Percentiles rank a stretch among this genome's conserved stretches.
Evolutionary conservation across 1,140 invertebrate genomes (phyloP).

Genomic region (Drosophila saltans): DNA sequence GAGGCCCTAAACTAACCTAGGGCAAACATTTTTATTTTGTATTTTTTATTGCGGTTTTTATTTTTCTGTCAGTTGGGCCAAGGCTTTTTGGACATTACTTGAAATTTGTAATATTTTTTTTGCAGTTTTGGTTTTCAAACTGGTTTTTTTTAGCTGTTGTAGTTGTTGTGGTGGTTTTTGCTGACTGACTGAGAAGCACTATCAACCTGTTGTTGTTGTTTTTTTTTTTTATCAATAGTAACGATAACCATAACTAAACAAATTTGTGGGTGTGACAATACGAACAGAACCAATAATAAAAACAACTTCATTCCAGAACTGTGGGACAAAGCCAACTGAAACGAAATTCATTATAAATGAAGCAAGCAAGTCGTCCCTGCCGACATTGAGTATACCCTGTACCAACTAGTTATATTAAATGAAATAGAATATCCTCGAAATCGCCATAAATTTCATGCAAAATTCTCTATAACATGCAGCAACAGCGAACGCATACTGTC

Average conservation of each 20-base stretch:
- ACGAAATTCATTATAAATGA: too few relatives aligned
- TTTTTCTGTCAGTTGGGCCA: conserved; percentile 29
- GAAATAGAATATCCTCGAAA: too few relatives aligned
- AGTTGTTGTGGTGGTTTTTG: neutral
- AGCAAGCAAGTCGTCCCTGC: too few relatives aligned
- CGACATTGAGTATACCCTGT: too few relatives aligned
- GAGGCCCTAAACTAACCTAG: neutral
- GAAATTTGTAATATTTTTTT: conserved; percentile 47
- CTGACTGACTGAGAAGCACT: neutral
- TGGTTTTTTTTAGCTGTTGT: conserved; percentile 30
- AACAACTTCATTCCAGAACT: neutral
- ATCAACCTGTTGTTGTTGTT: neutral
- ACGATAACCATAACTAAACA: conserved; percentile 42
- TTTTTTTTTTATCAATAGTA: neutral
- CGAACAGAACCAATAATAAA: neutral
- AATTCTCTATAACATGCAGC: too few relatives aligned
- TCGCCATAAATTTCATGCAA: too few relatives aligned
- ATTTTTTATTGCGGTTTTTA: neutral
- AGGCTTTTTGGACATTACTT: conserved; percentile 41
- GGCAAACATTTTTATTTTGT: conserved; percentile 13
- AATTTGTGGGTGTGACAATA: conserved; percentile 41
- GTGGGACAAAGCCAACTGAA: neutral
- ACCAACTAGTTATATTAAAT: too few relatives aligned
- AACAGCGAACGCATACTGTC: too few relatives aligned
- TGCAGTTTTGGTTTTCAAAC: conserved; percentile 23